Base-by-base conservation (phyloP, 2,797 vertebrate genomes). In the Eidolon dupreanum region DNA sequence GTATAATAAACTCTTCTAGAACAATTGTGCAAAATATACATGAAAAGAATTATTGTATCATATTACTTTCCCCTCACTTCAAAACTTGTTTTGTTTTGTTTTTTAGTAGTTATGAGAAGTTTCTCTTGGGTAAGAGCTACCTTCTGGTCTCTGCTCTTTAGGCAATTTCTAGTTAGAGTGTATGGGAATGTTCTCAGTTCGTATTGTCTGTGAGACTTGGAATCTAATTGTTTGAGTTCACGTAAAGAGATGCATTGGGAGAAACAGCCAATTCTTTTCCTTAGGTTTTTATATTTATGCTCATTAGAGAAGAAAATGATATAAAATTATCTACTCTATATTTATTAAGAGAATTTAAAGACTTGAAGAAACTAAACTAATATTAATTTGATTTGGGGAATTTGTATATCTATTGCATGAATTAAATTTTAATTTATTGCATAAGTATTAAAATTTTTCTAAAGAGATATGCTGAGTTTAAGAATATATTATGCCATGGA, bases 401-500 rank as follows among this genome's bases (percentile, higher is more conserved):
- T 88, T 43, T 91, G n/a, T 70, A 24, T 77, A 24, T 83, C 73
- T 65, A 2, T 70, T 82, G 5, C n/a, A 77, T 33, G 61, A 77
- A 86, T 84, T 92, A 74, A 87, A 75, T 91, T 93, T 93, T 95
- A 53, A 96, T 93, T 78, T 93, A 33, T 92, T 73, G 26, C 12
- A 75, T 71, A 74, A 94, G 51, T 94, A 94, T 83, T 68, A 93
- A 85, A 53, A 53, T 94, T 57, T 92, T 68, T 33, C 46, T 87
- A 16, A 74, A 63, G 75, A 85, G 31, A 68, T 53, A 33, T 38
- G 53, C 41, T 38, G 63, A 68, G 36, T 61, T 85, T 57, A 81
- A 90, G 51, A 88, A 49, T 68, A 33, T 15, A 28, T 77, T 24
- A 63, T 53, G n/a, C 38, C 41, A 74, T 51, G 61, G 79, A 85